These are phyloP conservation scores for Eidolon helvum DNA, from an alignment of 2,113 vertebrate species.

Conservation along the genomic window DNA sequence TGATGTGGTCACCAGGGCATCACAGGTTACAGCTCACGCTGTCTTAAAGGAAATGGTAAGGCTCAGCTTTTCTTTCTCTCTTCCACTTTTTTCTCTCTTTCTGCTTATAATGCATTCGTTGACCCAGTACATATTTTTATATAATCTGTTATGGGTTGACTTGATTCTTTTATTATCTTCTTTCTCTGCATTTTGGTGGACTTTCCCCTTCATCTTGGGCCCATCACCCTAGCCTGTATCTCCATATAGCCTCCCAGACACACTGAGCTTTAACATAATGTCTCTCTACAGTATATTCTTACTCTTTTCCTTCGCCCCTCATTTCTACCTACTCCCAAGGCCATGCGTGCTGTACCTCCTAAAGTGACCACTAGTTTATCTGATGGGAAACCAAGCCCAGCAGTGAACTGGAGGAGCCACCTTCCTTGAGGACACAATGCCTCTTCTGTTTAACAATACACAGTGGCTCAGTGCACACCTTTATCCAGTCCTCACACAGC, in stretches of 20 bases:
- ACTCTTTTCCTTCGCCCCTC: not conserved
- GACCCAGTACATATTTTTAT: not conserved
- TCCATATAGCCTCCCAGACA: not conserved
- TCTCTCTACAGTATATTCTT: not conserved
- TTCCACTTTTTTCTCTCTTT: not conserved
- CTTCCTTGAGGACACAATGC: not conserved
- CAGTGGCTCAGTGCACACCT: not conserved
- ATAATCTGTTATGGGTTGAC: not conserved
- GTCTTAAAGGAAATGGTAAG: not conserved
- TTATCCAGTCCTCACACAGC: not conserved
- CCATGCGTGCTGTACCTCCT: not conserved
- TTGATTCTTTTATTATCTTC: not conserved
- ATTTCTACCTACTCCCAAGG: not conserved
- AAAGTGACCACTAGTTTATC: not conserved
- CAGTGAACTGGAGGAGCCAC: not conserved
- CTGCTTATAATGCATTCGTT: not conserved
- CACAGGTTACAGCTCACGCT: not conserved
- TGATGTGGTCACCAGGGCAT: not conserved
- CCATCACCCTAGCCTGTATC: not conserved
- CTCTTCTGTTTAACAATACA: not conserved
- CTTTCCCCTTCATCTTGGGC: not conserved
- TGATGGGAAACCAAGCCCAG: not conserved
- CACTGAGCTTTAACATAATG: not conserved
- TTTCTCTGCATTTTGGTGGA: not conserved
- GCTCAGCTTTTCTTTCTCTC: not conserved